Evolutionary conservation across 2,888 invertebrate species (phyloP).

Genomic region (Drosophila trichaetosa): DNA sequence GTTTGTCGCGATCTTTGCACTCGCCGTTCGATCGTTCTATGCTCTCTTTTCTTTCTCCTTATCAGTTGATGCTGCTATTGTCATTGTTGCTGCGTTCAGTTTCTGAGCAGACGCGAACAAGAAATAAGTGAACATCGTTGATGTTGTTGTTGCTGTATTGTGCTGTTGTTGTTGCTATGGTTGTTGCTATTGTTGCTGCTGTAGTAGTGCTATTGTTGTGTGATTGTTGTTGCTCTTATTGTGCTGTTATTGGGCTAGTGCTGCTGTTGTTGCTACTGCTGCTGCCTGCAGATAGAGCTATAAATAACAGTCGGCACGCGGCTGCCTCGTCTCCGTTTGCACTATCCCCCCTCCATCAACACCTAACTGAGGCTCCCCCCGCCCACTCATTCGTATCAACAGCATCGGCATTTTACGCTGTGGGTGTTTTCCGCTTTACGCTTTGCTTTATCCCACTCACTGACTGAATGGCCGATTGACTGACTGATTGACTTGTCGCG

Average conservation of each 20-base stretch:
- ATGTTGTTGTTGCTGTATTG: conserved; percentile 23
- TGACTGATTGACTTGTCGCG: conserved; percentile 37
- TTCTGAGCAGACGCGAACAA: conserved; percentile 41
- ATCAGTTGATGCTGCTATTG: conserved; percentile 32
- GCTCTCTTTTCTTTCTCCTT: conserved; percentile 44
- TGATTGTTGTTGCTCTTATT: conserved; percentile 10
- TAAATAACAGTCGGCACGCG: conserved; percentile 78
- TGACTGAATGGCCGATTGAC: conserved; percentile 6
- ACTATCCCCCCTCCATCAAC: conserved; percentile 16
- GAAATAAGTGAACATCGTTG: conserved; percentile 34
- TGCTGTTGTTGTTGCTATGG: conserved; percentile 21
- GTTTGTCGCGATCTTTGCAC: conserved; percentile 62
- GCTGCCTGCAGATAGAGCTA: conserved; percentile 48
- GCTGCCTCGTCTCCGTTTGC: conserved; percentile 43
- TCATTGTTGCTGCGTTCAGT: conserved; percentile 37
- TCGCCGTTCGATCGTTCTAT: conserved; percentile 40
- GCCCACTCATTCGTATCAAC: background rate
- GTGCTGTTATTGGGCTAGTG: background rate
- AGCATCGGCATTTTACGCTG: conserved; percentile 45
- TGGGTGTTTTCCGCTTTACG: conserved; percentile 67
- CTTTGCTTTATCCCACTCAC: conserved; percentile 24
- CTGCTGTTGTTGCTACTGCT: conserved; percentile 23
- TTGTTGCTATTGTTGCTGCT: conserved; percentile 24
- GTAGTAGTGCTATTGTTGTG: conserved; percentile 17
- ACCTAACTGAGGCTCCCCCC: conserved; percentile 10